Evolutionary conservation across 2,113 vertebrate genomes (phyloP).

Genomic region (Leucoraja erinaceus): DNA sequence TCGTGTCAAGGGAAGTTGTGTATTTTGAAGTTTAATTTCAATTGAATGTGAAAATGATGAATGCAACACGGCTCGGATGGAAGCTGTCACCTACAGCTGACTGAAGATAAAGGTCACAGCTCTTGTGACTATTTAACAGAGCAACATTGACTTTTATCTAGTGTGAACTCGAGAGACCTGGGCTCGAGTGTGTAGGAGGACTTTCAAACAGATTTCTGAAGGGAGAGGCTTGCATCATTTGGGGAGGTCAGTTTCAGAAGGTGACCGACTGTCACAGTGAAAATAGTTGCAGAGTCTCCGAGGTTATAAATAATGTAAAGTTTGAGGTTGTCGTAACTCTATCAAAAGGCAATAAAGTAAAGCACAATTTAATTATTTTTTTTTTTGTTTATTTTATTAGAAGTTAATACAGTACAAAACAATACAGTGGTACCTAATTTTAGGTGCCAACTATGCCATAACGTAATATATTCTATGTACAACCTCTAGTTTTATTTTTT

Average conservation of each 20-base stretch:
- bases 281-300: neutral
- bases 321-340: neutral
- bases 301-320: neutral
- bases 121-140: neutral
- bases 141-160: neutral
- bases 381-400: too few relatives aligned
- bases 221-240: neutral
- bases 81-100: neutral
- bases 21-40: slow-evolving; percentile 16
- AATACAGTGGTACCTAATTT: too few relatives aligned
- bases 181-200: neutral
- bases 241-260: neutral
- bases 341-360: neutral
- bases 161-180: neutral
- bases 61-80: neutral
- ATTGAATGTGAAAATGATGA: slow-evolving; percentile 12
- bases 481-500: too few relatives aligned
- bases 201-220: neutral
- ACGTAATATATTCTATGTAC: too few relatives aligned
- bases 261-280: neutral
- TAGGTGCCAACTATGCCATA: too few relatives aligned
- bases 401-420: too few relatives aligned
- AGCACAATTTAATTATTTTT: too few relatives aligned
- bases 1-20: neutral
- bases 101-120: neutral